A percentile compares a stretch with the other conserved stretches of the same genome.
Evolutionary conservation across 2,113 vertebrate genomes (phyloP).

Genomic region (Noturus placidus): DNA sequence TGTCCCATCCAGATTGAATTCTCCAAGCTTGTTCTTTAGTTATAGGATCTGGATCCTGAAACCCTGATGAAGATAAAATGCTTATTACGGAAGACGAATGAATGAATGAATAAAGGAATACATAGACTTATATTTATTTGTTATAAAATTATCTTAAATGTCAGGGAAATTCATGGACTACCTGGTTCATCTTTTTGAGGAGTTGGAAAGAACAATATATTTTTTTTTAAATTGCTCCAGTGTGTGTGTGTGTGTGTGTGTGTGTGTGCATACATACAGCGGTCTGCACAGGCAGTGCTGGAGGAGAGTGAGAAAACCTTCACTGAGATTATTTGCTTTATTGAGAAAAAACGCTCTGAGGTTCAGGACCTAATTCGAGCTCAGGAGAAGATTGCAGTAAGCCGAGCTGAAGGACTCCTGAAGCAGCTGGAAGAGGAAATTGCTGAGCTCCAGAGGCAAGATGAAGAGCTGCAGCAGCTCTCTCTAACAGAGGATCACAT

Average conservation of each 20-base stretch:
- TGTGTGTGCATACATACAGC: slow-evolving; percentile 48
- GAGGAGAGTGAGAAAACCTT: slow-evolving; percentile 66
- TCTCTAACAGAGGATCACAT: slow-evolving; percentile 64
- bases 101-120: background rate
- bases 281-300: slow-evolving; percentile 57
- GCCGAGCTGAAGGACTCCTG: slow-evolving; percentile 63
- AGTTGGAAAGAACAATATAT: background rate
- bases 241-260: background rate
- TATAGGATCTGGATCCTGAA: background rate
- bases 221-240: background rate
- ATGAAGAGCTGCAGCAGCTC: slow-evolving; percentile 63
- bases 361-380: slow-evolving; percentile 66
- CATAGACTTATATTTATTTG: background rate
- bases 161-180: background rate
- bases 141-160: background rate
- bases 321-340: slow-evolving; percentile 61
- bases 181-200: background rate
- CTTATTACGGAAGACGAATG: background rate
- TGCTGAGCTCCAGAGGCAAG: slow-evolving; percentile 56
- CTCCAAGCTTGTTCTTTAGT: background rate
- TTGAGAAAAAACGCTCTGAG: slow-evolving; percentile 67
- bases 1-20: background rate
- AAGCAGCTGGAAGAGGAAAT: slow-evolving; percentile 66
- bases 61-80: background rate
- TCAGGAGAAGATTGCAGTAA: slow-evolving; percentile 64